Percentiles rank a stretch among this genome's conserved stretches.
Conservation (phyloP, 2,113 vertebrate genomes). For the Erpornis zantholeuca region DNA sequence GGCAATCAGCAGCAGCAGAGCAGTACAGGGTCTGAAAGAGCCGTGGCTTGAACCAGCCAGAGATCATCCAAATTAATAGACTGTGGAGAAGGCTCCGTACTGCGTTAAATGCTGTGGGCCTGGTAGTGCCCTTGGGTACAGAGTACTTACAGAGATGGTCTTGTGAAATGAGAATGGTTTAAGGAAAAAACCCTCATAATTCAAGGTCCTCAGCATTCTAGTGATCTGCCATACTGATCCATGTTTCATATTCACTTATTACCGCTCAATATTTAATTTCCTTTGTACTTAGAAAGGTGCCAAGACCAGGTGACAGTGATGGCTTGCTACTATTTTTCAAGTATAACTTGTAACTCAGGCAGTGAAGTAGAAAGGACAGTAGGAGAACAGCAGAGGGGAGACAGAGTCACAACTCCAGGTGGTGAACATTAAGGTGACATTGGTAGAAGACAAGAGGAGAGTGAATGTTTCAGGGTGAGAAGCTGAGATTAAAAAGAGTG, state of each 20-base stretch:
- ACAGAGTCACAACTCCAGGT: background rate
- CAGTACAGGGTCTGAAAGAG: background rate
- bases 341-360: background rate
- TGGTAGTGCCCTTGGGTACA: background rate
- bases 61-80: background rate
- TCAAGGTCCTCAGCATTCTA: background rate
- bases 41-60: background rate
- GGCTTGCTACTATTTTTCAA: background rate
- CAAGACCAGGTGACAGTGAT: background rate
- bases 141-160: background rate
- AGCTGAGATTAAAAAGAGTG: background rate
- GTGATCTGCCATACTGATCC: background rate
- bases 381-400: background rate
- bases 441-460: background rate
- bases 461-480: background rate
- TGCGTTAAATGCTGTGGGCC: background rate
- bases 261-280: background rate
- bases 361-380: background rate
- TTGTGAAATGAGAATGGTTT: background rate
- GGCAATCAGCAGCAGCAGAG: background rate
- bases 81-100: accelerated
- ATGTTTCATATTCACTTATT: background rate
- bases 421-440: background rate
- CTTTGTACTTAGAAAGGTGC: background rate
- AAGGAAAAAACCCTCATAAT: background rate